Percentiles rank a stretch among this genome's conserved stretches.
Conservation (phyloP, 1,140 invertebrate genomes). For the Brachionus asplanchnoidis region DNA sequence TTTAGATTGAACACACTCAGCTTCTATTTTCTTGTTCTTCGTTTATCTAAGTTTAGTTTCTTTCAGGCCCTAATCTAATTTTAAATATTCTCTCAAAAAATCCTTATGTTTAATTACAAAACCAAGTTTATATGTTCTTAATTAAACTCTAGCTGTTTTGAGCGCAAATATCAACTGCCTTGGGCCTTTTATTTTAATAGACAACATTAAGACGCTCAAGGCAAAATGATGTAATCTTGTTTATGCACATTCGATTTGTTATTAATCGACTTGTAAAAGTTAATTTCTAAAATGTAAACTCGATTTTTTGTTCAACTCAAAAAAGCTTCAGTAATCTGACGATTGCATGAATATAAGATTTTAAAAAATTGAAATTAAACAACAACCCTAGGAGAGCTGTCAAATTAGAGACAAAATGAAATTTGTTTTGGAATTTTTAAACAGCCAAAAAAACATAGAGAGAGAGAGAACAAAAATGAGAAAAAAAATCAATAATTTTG, state of each 20-base stretch:
- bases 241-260: background rate
- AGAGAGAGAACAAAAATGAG: background rate
- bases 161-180: background rate
- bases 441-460: background rate
- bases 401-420: background rate
- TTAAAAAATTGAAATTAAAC: background rate
- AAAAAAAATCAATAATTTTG: slow-evolving; percentile 36
- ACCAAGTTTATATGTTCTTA: slow-evolving; percentile 16
- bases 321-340: too few relatives aligned
- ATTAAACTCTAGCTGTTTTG: slow-evolving; percentile 4
- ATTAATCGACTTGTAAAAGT: slow-evolving; percentile 8
- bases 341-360: background rate
- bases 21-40: background rate
- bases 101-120: background rate
- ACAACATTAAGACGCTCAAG: background rate
- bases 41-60: background rate
- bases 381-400: background rate
- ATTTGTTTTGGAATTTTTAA: background rate
- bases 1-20: background rate
- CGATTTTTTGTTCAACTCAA: background rate
- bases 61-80: slow-evolving; percentile 21
- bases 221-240: background rate
- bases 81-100: slow-evolving; percentile 7
- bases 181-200: background rate
- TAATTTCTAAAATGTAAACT: background rate